These are phyloP conservation scores for Oxyruncus cristatus DNA, from an alignment of 2,113 vertebrate genomes.

Conservation along the genomic window DNA sequence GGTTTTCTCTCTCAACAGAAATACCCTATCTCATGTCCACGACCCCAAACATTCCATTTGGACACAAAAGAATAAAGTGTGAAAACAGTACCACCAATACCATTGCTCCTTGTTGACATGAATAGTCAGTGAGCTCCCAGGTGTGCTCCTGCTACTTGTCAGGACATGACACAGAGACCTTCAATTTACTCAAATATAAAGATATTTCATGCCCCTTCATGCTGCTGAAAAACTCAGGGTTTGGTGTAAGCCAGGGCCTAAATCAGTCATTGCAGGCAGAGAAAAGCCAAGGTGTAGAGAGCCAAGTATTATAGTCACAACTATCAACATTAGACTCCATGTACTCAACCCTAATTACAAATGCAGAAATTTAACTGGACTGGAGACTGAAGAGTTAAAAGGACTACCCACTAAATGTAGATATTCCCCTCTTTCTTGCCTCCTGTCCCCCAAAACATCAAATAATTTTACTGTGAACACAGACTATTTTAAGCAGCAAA, in stretches of 20 bases:
- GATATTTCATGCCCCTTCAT: not conserved
- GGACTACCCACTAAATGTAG: not conserved
- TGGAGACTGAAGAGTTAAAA: not conserved
- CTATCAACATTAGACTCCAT: not conserved
- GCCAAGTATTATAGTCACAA: not conserved
- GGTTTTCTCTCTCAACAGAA: not conserved
- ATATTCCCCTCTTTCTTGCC: not conserved
- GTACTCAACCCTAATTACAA: not conserved
- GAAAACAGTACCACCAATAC: not conserved
- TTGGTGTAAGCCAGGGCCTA: not conserved
- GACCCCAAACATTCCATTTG: not conserved
- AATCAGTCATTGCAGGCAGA: not conserved
- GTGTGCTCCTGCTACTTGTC: rapidly evolving
- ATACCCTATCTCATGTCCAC: not conserved
- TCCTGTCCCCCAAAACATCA: not conserved
- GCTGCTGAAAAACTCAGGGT: not conserved
- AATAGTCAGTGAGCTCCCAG: not conserved
- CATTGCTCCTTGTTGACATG: not conserved
- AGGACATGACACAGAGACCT: not conserved
- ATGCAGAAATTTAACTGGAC: not conserved
- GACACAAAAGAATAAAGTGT: not conserved
- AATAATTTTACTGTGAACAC: not conserved
- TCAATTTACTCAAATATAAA: not conserved
- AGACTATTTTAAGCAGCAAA: not conserved
- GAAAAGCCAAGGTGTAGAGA: not conserved